Conservation (phyloP, 2,113 vertebrate species). For the Notarius quadriscutis region DNA sequence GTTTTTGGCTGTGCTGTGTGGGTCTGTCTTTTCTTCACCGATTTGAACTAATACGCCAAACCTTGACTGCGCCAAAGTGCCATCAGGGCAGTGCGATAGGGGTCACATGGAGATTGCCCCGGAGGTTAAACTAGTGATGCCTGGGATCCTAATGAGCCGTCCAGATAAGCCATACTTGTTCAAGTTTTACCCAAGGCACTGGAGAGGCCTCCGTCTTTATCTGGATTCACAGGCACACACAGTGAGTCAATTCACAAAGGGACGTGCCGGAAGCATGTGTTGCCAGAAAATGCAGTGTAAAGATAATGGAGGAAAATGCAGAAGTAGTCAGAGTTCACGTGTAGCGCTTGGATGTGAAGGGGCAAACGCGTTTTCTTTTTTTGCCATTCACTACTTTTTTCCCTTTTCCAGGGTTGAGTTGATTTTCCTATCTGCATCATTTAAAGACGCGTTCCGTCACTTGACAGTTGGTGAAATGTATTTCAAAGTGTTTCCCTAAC, state of each 20-base stretch:
- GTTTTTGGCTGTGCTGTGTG: background rate
- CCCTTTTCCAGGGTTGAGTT: background rate
- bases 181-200: background rate
- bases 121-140: background rate
- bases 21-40: background rate
- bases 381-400: background rate
- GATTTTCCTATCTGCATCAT: constrained; percentile 14
- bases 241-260: constrained; percentile 9
- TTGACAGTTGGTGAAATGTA: background rate
- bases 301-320: constrained; percentile 22
- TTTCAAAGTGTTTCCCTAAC: background rate
- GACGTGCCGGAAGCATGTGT: background rate
- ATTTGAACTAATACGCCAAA: background rate
- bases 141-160: constrained; percentile 2
- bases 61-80: background rate
- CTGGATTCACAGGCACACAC: background rate
- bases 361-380: background rate
- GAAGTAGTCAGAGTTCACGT: background rate
- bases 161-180: constrained; percentile 9
- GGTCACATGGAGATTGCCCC: background rate
- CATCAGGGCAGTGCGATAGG: too few relatives aligned
- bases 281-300: background rate
- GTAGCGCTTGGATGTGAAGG: constrained; percentile 1
- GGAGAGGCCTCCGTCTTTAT: background rate
- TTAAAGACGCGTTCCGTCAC: background rate